A percentile compares a stretch with the other conserved stretches of the same genome.
Conservation (phyloP, 2,797 vertebrate genomes). For the Liparis tanakae region DNA sequence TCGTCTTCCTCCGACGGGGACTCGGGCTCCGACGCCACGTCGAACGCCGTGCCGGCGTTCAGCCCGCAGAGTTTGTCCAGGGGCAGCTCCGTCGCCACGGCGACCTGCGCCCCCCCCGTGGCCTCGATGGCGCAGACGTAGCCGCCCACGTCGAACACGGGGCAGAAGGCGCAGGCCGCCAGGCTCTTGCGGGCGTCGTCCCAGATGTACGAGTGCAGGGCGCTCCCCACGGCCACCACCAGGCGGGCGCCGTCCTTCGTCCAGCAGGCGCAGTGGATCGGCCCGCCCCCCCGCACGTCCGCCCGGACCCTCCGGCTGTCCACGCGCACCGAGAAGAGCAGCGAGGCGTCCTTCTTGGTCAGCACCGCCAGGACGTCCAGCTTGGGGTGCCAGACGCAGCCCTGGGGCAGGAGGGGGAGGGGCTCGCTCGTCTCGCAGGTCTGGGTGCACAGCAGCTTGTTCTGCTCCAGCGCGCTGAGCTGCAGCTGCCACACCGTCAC, state of each 20-base stretch:
- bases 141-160: slow-evolving; percentile 89
- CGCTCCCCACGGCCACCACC: slow-evolving; percentile 90
- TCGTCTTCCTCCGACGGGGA: slow-evolving; percentile 73
- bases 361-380: slow-evolving; percentile 88
- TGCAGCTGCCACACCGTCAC: slow-evolving; percentile 92
- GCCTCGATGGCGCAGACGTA: slow-evolving; percentile 88
- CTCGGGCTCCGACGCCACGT: slow-evolving; percentile 73
- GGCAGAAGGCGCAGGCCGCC: slow-evolving; percentile 87
- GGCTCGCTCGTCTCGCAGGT: slow-evolving; percentile 92
- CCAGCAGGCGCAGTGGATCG: slow-evolving; percentile 94
- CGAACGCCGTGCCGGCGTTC: slow-evolving; percentile 85
- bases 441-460: slow-evolving; percentile 89
- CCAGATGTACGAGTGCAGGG: slow-evolving; percentile 93
- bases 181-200: slow-evolving; percentile 90
- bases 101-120: slow-evolving; percentile 85
- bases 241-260: slow-evolving; percentile 91
- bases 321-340: slow-evolving; percentile 86
- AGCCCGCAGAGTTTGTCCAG: slow-evolving; percentile 91
- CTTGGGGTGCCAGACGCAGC: slow-evolving; percentile 95
- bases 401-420: slow-evolving; percentile 90
- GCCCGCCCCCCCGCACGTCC: slow-evolving; percentile 83
- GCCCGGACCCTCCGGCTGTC: slow-evolving; percentile 87
- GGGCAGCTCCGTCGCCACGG: slow-evolving; percentile 91
- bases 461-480: slow-evolving; percentile 83
- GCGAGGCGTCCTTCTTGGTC: slow-evolving; percentile 89